These are phyloP conservation scores for Parnassius apollo DNA, from an alignment of 2,888 invertebrate species.

Conservation along the genomic window DNA sequence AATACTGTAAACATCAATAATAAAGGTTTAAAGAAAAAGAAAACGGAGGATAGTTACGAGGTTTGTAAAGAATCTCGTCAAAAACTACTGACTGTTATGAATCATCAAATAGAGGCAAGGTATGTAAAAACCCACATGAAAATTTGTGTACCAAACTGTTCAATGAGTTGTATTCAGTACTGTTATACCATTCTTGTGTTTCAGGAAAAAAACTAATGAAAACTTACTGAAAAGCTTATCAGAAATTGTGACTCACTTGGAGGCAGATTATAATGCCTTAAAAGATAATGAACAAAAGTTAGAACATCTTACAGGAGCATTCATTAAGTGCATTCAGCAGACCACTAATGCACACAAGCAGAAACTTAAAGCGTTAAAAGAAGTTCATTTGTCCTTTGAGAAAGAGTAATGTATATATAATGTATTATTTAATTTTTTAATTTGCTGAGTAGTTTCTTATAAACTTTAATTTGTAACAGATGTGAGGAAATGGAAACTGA, in stretches of 20 bases:
- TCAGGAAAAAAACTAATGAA: constrained; percentile 56
- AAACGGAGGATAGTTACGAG: constrained; percentile 44
- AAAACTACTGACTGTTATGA: constrained; percentile 58
- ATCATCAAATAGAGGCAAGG: constrained; percentile 57
- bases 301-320: constrained; percentile 55
- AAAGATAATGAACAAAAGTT: constrained; percentile 68
- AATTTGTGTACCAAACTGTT: background rate
- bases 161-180: background rate
- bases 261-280: constrained; percentile 57
- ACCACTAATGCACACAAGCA: constrained; percentile 56
- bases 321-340: constrained; percentile 65
- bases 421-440: constrained; percentile 14
- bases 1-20: constrained; percentile 32
- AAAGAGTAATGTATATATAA: constrained; percentile 50
- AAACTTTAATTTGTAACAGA: constrained; percentile 36
- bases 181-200: constrained; percentile 30
- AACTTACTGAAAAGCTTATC: constrained; percentile 50
- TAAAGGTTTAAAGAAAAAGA: constrained; percentile 51
- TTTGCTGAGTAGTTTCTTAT: constrained; percentile 8
- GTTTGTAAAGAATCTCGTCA: constrained; percentile 53
- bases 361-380: constrained; percentile 55
- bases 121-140: constrained; percentile 32
- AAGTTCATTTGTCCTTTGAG: constrained; percentile 52
- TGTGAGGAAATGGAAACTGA: constrained; percentile 57
- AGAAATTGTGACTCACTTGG: constrained; percentile 52